Evolutionary conservation across 2,888 invertebrate genomes (phyloP).

Genomic region (Ryuthela nishihirai): DNA sequence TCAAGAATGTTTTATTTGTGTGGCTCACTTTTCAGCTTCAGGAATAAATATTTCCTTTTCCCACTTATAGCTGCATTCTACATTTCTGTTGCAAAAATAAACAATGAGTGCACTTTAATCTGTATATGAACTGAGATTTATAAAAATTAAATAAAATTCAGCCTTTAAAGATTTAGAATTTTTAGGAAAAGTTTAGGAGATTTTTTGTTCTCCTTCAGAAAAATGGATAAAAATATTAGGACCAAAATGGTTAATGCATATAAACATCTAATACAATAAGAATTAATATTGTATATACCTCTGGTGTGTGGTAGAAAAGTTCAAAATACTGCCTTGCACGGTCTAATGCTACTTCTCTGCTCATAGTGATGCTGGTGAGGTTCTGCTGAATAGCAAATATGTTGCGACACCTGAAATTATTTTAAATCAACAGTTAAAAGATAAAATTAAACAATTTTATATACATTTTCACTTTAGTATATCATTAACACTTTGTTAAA

Average conservation of each 20-base stretch:
- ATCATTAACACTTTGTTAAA: background rate
- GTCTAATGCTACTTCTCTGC: conserved; percentile 77
- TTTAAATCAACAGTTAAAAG: background rate
- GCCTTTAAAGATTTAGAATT: too few species aligned
- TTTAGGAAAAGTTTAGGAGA: too few species aligned
- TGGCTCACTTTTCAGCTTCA: too few species aligned
- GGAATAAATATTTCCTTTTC: too few species aligned
- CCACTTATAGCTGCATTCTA: too few species aligned
- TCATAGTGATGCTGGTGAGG: conserved; percentile 71
- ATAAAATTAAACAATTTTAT: background rate
- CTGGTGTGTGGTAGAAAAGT: conserved; percentile 73
- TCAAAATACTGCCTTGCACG: conserved; percentile 86
- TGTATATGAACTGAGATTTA: too few species aligned
- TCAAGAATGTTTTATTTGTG: too few species aligned
- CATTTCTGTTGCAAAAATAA: too few species aligned
- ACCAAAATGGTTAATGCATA: background rate
- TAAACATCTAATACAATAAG: background rate
- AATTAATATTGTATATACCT: conserved; percentile 57
- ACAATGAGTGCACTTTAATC: too few species aligned
- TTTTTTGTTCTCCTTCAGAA: too few species aligned
- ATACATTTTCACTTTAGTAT: background rate
- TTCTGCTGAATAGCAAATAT: conserved; percentile 80
- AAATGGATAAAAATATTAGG: background rate
- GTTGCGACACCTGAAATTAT: conserved; percentile 62
- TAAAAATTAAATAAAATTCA: too few species aligned